phyloP scores from a whole-genome alignment of 1,140 invertebrate genomes.

The Hyles euphorbiae region DNA sequence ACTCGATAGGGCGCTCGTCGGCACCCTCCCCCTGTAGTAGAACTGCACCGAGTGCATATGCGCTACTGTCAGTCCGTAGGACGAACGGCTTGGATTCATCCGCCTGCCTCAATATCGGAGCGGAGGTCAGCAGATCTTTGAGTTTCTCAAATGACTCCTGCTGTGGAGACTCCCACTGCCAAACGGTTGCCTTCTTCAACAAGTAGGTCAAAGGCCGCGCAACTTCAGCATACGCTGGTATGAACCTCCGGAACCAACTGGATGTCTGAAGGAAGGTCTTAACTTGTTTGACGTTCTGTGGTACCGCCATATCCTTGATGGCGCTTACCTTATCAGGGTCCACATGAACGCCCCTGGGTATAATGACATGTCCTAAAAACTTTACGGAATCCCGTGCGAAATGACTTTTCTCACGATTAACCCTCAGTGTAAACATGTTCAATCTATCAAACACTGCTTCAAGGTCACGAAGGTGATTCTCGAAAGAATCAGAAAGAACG shows the following conservation, averaged over 20 bases:
- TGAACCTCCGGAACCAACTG: constrained; percentile 56
- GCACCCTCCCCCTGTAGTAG: constrained; percentile 18
- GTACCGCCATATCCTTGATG: constrained; percentile 28
- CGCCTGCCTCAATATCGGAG: constrained; percentile 30
- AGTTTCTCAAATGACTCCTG: constrained; percentile 10
- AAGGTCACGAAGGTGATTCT: no score
- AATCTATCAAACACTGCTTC: no score
- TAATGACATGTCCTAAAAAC: constrained; percentile 57
- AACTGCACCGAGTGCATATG: constrained; percentile 41
- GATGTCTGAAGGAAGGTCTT: constrained; percentile 36
- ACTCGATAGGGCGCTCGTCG: constrained; percentile 57
- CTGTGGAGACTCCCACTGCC: constrained; percentile 28
- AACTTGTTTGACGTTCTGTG: constrained; percentile 27
- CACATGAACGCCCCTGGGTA: constrained; percentile 42
- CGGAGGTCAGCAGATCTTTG: constrained; percentile 19
- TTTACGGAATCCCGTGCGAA: constrained; percentile 37
- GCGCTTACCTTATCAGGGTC: constrained; percentile 27
- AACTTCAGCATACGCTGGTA: constrained; percentile 48
- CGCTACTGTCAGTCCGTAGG: constrained; percentile 40
- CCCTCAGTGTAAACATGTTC: constrained; percentile 14
- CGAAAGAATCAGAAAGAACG: no score
- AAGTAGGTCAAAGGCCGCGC: constrained; percentile 50
- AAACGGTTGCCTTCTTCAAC: constrained; percentile 36
- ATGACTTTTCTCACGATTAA: constrained; percentile 47
- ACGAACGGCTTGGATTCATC: constrained; percentile 31